phyloP scores from a whole-genome alignment of 2,113 vertebrate genomes.

The Elaphurus davidianus region DNA sequence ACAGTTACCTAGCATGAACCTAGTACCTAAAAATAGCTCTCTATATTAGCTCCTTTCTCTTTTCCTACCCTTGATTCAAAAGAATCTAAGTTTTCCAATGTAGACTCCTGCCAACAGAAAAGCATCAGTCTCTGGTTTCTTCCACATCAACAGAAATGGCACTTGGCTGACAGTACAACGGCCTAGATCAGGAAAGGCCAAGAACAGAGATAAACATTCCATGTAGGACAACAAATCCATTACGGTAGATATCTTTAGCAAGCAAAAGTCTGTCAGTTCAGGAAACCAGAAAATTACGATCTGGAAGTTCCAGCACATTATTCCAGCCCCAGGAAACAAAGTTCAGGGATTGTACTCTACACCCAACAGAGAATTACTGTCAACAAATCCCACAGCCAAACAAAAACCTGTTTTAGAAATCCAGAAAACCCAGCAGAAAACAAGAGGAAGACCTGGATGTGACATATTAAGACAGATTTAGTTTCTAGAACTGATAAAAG shows the following conservation, averaged over 20 bases:
- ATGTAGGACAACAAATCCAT: neutral
- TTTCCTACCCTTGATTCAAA: neutral
- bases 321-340: neutral
- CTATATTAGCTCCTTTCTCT: neutral
- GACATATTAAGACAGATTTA: neutral
- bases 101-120: neutral
- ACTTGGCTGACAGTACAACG: neutral
- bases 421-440: neutral
- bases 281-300: neutral
- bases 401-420: neutral
- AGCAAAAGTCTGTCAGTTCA: neutral
- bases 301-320: neutral
- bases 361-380: neutral
- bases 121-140: neutral
- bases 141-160: neutral
- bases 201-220: neutral
- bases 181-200: neutral
- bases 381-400: neutral
- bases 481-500: neutral
- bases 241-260: neutral
- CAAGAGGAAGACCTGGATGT: neutral
- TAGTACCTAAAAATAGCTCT: neutral
- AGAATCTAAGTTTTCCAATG: neutral
- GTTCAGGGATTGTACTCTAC: neutral
- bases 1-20: neutral